These are phyloP conservation scores for Vulpes vulpes DNA, from an alignment of 2,113 vertebrate genomes.

Conservation along the genomic window DNA sequence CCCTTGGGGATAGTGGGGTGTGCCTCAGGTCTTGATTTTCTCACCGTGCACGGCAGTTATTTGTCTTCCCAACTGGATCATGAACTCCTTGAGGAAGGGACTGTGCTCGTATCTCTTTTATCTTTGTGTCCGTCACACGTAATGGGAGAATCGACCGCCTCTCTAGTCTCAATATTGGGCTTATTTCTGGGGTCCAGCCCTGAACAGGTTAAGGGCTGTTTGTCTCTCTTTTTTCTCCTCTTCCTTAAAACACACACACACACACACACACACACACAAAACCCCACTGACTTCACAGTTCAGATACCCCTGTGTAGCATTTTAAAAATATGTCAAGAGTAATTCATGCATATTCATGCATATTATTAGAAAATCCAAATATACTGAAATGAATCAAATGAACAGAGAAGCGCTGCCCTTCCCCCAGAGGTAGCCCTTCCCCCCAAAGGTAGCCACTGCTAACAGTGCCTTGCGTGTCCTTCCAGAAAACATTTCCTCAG, in stretches of 20 bases:
- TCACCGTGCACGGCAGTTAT: accelerated
- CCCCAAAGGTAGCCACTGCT: neutral
- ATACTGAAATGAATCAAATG: neutral
- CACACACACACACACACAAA: too few species aligned
- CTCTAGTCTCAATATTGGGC: neutral
- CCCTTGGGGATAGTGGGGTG: too few species aligned
- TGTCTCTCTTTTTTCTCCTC: neutral
- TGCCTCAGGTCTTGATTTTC: neutral
- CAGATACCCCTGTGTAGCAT: neutral
- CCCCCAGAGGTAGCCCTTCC: too few species aligned
- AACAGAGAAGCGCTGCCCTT: neutral
- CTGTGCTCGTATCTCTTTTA: neutral
- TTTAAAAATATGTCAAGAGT: neutral
- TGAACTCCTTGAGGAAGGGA: neutral
- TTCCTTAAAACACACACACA: neutral
- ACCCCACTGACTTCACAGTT: neutral
- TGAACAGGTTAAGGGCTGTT: neutral
- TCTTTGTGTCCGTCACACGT: neutral
- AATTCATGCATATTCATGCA: neutral
- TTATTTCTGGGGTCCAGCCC: neutral
- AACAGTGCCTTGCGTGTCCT: neutral
- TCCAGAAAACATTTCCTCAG: neutral
- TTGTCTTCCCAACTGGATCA: neutral
- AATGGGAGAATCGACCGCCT: neutral
- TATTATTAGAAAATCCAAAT: neutral